Base-by-base conservation (phyloP, 2,113 vertebrate species). In the Gymnocephalus cernua region DNA sequence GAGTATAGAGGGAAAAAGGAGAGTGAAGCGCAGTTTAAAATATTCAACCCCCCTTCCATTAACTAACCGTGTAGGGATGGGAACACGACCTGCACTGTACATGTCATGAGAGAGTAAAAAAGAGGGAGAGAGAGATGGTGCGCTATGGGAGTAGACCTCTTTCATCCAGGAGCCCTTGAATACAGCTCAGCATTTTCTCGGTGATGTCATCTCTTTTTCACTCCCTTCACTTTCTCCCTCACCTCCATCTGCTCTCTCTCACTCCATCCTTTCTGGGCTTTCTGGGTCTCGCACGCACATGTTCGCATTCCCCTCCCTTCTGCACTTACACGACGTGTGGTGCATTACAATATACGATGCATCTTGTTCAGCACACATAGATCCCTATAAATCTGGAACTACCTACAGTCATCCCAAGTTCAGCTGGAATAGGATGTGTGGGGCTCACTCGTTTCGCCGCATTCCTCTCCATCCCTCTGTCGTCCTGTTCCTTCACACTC, bases 31-130 rank as follows among this genome's bases (percentile, higher is more conserved):
- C 82, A 78, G 89, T 86, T 91, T 95, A 92, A 95, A 95, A 95
- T 94, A 94, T 95, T 95, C 92, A 94, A 90, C 84, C 89, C 80
- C 70, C 70, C 90, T 90, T 95, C 93, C 94, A 95, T 95, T 95
- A 95, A 91, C 91, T 80, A 81, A 82, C 78, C 70, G 44, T 86
- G 89, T 86, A 86, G 71, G 61, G 91, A 92, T 79, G 87, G 70
- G 86, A 85, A 90, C 84, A 90, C 56, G 14, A 85, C 91, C 91
- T 84, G 88, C 86, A 87, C 91, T 93, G 91, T 93, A 92, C 85
- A 89, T 92, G 87, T 91, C 50, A 74, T 51, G 79, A 85, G 80
- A 77, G 70, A 71, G 51, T 59, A 59, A 59, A 25, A 45, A 38
- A 35, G 53, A 64, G 29, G 25, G 21, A 48, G 53, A 53, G 32